Conservation (phyloP, 2,113 vertebrate species). For the Lampris incognitus region DNA sequence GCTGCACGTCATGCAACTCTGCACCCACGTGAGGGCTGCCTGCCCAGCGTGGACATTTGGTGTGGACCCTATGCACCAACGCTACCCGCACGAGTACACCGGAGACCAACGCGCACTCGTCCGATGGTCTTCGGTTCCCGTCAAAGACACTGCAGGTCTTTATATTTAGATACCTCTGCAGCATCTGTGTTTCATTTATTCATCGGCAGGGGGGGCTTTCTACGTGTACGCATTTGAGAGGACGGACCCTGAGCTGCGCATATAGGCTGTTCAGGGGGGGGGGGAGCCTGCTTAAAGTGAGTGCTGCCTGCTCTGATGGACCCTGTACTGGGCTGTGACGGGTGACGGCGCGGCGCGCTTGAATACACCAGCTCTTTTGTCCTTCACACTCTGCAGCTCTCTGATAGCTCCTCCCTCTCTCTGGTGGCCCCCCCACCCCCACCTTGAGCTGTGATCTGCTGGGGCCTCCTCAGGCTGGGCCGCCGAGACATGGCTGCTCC, state of each 20-base stretch:
- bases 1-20: slow-evolving; percentile 7
- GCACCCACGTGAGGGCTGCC: not conserved
- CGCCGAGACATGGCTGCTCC: slow-evolving; percentile 73
- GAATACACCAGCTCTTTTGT: slow-evolving; percentile 85
- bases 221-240: slow-evolving; percentile 47
- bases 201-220: slow-evolving; percentile 16
- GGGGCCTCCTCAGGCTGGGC: slow-evolving; percentile 77
- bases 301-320: slow-evolving; percentile 78
- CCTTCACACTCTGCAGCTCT: slow-evolving; percentile 86
- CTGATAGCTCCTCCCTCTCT: slow-evolving; percentile 83
- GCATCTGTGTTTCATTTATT: slow-evolving; percentile 24
- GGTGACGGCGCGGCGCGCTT: slow-evolving; percentile 80
- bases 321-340: slow-evolving; percentile 83
- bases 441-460: slow-evolving; percentile 81
- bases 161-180: slow-evolving; percentile 33
- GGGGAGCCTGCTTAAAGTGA: slow-evolving; percentile 75
- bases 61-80: too few relatives aligned
- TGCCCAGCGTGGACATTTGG: not conserved
- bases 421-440: slow-evolving; percentile 71
- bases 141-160: not conserved
- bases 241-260: slow-evolving; percentile 45
- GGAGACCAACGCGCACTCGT: not conserved
- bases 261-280: slow-evolving; percentile 58
- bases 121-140: not conserved
- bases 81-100: too few relatives aligned